Evolutionary conservation across 2,888 invertebrate genomes (phyloP), one percentile per base, ranked within the genome.

Genomic region (Tenthredo notha): DNA sequence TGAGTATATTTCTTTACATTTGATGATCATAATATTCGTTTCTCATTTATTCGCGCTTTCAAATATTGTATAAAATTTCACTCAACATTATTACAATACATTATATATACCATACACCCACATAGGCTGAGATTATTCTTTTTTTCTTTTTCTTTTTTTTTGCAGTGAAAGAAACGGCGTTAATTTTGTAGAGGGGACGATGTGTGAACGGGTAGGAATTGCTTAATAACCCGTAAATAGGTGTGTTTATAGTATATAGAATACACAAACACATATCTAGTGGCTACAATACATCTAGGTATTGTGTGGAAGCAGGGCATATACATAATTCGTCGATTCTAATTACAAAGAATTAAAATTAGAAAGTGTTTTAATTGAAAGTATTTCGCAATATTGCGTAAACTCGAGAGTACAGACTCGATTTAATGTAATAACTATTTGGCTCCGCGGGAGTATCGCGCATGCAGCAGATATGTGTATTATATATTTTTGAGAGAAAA

Each of bases 321-420:
- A 85, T 87, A 88, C 88, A 88, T 89, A 90, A 90, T 90, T 91
- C 90, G 89, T 90, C 89, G 90, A 91, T 91, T 90, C 88, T 90
- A 91, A 92, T 92, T 91, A 90, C 90, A 86, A 90, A 86, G 89
- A 91, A 88, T 89, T 89, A 90, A 91, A 90, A 91, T 91, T 92
- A 92, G 92, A 92, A 92, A 92, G 91, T 88, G 91, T 89, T 88
- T 91, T 90, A 92, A 92, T 92, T 91, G 91, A 91, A 90, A 90
- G 89, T 88, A 88, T 92, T 92, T 90, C 91, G 91, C 90, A 92
- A 92, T 88, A 86, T 90, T 90, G 91, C 88, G 91, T 91, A 91
- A 86, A 84, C 86, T 86, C 84, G 87, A 43, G 40, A 61, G 12
- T 40, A 21, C 40, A 21, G 37, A 61, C 61, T 37, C 29, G 58